Evolutionary conservation across 1,140 invertebrate genomes (phyloP).

Genomic region (Linepithema humile): DNA sequence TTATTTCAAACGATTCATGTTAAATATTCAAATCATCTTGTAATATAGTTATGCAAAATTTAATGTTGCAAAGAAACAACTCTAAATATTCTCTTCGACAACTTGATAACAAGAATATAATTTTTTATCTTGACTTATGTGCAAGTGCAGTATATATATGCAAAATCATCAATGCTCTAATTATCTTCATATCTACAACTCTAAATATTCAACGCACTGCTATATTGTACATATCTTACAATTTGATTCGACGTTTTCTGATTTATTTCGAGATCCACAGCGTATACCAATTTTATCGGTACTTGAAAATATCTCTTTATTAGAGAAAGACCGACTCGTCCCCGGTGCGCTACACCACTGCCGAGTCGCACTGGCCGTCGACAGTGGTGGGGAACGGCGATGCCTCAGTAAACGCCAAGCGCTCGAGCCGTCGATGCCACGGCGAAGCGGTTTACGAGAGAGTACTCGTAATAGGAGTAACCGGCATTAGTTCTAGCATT

Average conservation of each 20-base stretch:
- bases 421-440: slow-evolving; percentile 63
- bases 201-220: neutral
- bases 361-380: slow-evolving; percentile 43
- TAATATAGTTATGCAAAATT: slow-evolving; percentile 14
- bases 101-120: neutral
- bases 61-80: neutral
- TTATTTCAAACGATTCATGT: slow-evolving; percentile 38
- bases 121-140: neutral
- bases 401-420: slow-evolving; percentile 75
- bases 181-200: neutral
- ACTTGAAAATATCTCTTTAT: neutral
- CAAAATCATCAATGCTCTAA: neutral
- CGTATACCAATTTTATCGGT: neutral
- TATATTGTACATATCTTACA: neutral
- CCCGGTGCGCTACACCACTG: slow-evolving; percentile 54
- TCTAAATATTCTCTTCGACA: slow-evolving; percentile 6
- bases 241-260: neutral
- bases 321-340: slow-evolving; percentile 4
- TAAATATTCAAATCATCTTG: neutral
- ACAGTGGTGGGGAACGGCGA: slow-evolving; percentile 50
- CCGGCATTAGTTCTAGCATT: slow-evolving; percentile 31
- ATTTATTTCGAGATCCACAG: too few species aligned
- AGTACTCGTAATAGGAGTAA: slow-evolving; percentile 30
- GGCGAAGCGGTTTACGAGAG: slow-evolving; percentile 60
- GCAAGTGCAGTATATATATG: too few species aligned